phyloP scores from a whole-genome alignment of 2,888 invertebrate genomes.

The Ophion costatus region DNA sequence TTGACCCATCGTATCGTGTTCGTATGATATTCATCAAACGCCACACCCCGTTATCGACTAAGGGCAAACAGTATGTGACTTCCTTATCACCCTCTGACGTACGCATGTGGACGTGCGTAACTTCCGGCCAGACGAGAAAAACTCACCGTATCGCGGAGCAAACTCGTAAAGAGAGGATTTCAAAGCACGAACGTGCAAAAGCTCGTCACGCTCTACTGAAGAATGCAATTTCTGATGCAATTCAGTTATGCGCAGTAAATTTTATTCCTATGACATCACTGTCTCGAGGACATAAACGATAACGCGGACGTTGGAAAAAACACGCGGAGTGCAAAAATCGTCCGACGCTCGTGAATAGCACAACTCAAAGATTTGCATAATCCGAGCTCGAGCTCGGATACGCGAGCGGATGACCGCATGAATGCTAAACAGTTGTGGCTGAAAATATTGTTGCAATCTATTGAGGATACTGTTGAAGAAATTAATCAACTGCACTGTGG shows the following conservation, averaged over 20 bases:
- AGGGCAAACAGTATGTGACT: conserved; percentile 16
- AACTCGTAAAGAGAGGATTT: background rate
- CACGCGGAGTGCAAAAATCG: background rate
- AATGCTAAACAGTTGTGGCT: background rate
- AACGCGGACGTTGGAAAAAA: conserved; percentile 2
- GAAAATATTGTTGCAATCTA: background rate
- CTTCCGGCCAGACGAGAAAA: background rate
- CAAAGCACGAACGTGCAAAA: background rate
- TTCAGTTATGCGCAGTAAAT: conserved; percentile 40
- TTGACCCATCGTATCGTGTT: conserved; percentile 32
- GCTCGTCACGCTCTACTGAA: background rate
- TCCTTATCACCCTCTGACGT: conserved; percentile 21
- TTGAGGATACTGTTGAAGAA: background rate
- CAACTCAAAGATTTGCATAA: conserved; percentile 19
- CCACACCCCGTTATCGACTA: conserved; percentile 48
- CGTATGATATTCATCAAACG: conserved; percentile 30
- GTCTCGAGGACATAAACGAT: conserved; percentile 5
- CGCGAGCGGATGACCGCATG: background rate
- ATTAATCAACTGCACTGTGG: background rate
- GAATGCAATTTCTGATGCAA: conserved; percentile 2
- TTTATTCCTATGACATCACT: conserved; percentile 23
- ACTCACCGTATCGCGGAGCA: background rate
- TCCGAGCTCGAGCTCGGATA: background rate
- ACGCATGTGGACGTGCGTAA: background rate
- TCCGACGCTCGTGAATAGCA: background rate